A percentile compares a stretch with the other conserved stretches of the same genome.
Conservation (phyloP, 2,113 vertebrate genomes). For the Alces alces region DNA sequence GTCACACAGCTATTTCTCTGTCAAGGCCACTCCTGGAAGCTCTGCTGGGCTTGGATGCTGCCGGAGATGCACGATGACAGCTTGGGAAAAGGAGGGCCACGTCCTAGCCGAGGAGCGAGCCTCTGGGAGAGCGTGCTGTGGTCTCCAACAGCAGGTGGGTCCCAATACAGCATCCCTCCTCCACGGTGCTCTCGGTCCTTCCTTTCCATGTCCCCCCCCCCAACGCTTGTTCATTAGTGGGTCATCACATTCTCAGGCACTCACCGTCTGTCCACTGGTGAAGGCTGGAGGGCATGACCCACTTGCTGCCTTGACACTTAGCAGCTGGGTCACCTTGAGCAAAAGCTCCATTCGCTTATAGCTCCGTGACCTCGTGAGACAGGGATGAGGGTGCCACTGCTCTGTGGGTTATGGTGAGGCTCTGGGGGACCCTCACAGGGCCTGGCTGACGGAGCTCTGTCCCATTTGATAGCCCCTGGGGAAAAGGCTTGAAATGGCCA, state of each 20-base stretch:
- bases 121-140: not conserved
- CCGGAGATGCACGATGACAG: not conserved
- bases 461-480: not conserved
- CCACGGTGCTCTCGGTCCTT: not conserved
- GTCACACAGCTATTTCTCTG: not conserved
- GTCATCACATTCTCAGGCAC: too few relatives aligned
- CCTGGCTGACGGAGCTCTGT: rapidly evolving
- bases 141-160: rapidly evolving
- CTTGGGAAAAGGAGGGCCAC: not conserved
- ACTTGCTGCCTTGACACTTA: not conserved
- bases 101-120: not conserved
- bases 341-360: not conserved
- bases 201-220: rapidly evolving
- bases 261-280: not conserved
- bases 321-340: not conserved
- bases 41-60: not conserved
- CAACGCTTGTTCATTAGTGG: rapidly evolving
- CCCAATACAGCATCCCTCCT: not conserved
- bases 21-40: not conserved
- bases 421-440: not conserved
- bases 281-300: not conserved
- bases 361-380: not conserved
- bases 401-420: not conserved
- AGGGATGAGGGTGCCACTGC: not conserved
- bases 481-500: not conserved